phyloP scores from a whole-genome alignment of 2,888 invertebrate genomes.

The Nomada ruficornis region DNA sequence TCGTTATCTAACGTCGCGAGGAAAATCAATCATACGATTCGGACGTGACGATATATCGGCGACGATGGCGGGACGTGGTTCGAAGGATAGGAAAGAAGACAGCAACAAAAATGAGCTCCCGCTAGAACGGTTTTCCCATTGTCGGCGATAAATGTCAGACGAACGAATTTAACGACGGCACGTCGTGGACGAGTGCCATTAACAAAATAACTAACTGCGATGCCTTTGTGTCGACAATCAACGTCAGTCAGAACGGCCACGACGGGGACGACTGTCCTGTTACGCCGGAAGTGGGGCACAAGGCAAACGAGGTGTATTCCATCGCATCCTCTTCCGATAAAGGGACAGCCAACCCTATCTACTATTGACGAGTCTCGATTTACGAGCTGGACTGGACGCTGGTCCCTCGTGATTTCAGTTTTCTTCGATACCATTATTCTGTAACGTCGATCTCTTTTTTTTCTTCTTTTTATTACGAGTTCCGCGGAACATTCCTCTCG shows the following conservation, averaged over 20 bases:
- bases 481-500: not conserved
- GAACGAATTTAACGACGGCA: constrained; percentile 7
- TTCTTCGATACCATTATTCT: not conserved
- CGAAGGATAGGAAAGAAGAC: not conserved
- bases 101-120: not conserved
- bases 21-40: constrained; percentile 62
- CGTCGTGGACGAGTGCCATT: constrained; percentile 12
- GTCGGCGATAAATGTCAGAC: constrained; percentile 32
- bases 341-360: not conserved
- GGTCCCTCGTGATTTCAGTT: not conserved
- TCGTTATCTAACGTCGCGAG: constrained; percentile 54
- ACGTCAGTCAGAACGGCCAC: constrained; percentile 20
- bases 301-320: constrained; percentile 28
- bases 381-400: not conserved
- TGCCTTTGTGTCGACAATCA: constrained; percentile 20
- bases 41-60: constrained; percentile 38
- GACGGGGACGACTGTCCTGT: constrained; percentile 2
- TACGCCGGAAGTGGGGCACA: constrained; percentile 31
- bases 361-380: constrained; percentile 3
- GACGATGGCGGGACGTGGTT: no score
- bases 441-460: not conserved
- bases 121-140: not conserved
- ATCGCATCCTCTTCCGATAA: constrained; percentile 16
- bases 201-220: constrained; percentile 41
- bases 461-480: not conserved